Conservation (phyloP, 2,888 invertebrate genomes). For the Rhamphomyia laevipes region DNA sequence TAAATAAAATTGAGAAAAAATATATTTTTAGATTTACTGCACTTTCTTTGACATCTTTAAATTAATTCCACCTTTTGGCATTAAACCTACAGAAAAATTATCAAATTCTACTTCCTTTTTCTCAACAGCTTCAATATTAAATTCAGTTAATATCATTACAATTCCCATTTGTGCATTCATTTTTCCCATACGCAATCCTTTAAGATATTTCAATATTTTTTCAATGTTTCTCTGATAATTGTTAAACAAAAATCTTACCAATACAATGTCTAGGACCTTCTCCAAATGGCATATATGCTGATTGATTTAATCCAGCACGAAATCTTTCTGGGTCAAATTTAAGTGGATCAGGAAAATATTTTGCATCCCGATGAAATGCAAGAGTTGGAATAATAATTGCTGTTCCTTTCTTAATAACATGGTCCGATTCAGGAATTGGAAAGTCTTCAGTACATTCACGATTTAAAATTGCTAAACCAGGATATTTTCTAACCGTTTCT, state of each 20-base stretch:
- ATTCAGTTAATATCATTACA: slow-evolving; percentile 26
- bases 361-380: slow-evolving; percentile 36
- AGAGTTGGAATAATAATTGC: slow-evolving; percentile 32
- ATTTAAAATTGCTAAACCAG: slow-evolving; percentile 35
- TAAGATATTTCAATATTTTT: neutral
- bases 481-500: slow-evolving; percentile 38
- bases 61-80: slow-evolving; percentile 27
- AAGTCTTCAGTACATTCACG: slow-evolving; percentile 34
- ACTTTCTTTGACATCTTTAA: slow-evolving; percentile 23
- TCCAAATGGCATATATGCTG: slow-evolving; percentile 33
- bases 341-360: slow-evolving; percentile 35
- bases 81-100: slow-evolving; percentile 22
- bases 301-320: slow-evolving; percentile 23
- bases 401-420: slow-evolving; percentile 30
- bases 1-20: too few species aligned
- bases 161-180: slow-evolving; percentile 29
- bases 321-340: slow-evolving; percentile 39
- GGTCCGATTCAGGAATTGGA: slow-evolving; percentile 27
- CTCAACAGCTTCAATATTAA: slow-evolving; percentile 21
- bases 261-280: slow-evolving; percentile 35
- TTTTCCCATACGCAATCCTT: slow-evolving; percentile 31
- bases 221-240: neutral
- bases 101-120: slow-evolving; percentile 26
- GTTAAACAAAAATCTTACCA: slow-evolving; percentile 20
- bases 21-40: too few species aligned